phyloP scores from a whole-genome alignment of 2,888 invertebrate species.

The Drosophila tripunctata region DNA sequence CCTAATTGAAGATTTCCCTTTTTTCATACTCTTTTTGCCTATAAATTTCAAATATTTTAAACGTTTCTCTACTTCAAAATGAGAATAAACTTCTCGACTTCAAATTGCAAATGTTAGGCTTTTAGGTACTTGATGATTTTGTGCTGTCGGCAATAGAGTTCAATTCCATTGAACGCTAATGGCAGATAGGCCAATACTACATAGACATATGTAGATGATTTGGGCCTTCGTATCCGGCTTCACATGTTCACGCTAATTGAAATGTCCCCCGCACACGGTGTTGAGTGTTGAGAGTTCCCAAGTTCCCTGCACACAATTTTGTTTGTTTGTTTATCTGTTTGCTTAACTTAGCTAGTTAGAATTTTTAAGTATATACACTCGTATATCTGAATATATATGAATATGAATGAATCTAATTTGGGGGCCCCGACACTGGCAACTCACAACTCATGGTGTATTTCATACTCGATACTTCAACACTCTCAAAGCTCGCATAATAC shows the following conservation, averaged over 20 bases:
- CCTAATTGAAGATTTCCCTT: too few relatives aligned
- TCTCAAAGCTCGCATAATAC: too few relatives aligned
- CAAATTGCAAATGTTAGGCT: too few relatives aligned
- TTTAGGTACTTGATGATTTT: neutral
- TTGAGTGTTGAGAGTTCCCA: conserved; percentile 58
- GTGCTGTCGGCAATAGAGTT: neutral
- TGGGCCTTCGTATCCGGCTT: conserved; percentile 77
- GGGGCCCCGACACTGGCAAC: too few relatives aligned
- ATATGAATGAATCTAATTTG: neutral
- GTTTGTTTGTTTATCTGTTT: conserved; percentile 42
- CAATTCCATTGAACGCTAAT: conserved; percentile 26
- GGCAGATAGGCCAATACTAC: neutral
- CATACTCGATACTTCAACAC: neutral
- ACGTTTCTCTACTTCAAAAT: too few relatives aligned
- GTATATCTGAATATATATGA: neutral
- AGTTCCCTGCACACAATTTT: conserved; percentile 31
- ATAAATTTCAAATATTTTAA: too few relatives aligned
- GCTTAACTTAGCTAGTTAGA: conserved; percentile 75
- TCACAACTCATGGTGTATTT: neutral
- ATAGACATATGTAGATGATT: conserved; percentile 25
- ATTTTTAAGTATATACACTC: conserved; percentile 70
- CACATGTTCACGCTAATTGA: conserved; percentile 76
- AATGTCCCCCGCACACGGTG: conserved; percentile 58
- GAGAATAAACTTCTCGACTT: too few relatives aligned
- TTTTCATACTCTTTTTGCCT: too few relatives aligned